These are phyloP conservation scores for Cyphomyrus discorhynchus DNA, from an alignment of 2,113 vertebrate species.

Conservation along the genomic window DNA sequence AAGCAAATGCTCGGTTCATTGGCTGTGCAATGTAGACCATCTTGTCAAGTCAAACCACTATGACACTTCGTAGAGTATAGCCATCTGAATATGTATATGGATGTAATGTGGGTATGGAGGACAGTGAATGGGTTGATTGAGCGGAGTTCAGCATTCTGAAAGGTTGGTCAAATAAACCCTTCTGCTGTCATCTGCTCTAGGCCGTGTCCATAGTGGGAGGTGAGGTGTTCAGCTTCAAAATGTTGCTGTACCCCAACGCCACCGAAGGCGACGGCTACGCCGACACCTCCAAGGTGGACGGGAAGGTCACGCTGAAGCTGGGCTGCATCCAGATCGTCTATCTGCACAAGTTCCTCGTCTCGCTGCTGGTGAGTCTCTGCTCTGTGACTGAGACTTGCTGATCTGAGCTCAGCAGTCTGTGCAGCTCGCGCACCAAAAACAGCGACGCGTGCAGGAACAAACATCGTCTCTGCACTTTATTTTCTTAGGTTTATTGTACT, in stretches of 20 bases:
- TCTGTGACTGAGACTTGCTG: too few species aligned
- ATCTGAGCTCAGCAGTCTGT: not conserved
- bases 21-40: not conserved
- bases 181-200: slow-evolving; percentile 48
- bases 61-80: not conserved
- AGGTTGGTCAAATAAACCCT: not conserved
- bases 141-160: not conserved
- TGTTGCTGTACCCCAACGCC: slow-evolving; percentile 73
- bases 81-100: not conserved
- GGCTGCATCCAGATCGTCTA: slow-evolving; percentile 93
- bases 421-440: not conserved
- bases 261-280: slow-evolving; percentile 76
- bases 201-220: slow-evolving; percentile 88
- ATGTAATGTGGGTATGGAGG: not conserved
- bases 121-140: not conserved
- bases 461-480: not conserved
- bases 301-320: slow-evolving; percentile 71
- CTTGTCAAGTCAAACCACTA: not conserved
- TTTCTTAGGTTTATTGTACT: not conserved
- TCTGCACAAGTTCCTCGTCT: slow-evolving; percentile 85
- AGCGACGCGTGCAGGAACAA: not conserved
- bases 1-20: not conserved
- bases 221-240: slow-evolving; percentile 89
- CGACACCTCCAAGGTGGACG: slow-evolving; percentile 82
- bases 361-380: slow-evolving; percentile 73